Percentiles rank a stretch among this genome's conserved stretches.
Evolutionary conservation across 2,113 vertebrate species (phyloP).

Genomic region (Amphiprion percula): DNA sequence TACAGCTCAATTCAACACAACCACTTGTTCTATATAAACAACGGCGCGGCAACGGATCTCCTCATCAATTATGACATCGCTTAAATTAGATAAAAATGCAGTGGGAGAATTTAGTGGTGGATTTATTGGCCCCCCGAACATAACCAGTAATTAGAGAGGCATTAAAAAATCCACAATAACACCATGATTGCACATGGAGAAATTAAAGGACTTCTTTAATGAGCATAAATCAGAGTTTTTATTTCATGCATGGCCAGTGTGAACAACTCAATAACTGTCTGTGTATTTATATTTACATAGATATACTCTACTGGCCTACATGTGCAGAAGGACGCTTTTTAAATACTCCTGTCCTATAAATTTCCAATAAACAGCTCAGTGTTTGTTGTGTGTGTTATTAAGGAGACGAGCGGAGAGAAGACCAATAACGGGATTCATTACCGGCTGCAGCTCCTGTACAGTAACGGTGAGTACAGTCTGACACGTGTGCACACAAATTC

Average conservation of each 20-base stretch:
- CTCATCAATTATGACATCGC: slow-evolving; percentile 60
- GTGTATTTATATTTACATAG: not conserved
- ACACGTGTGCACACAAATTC: slow-evolving; percentile 14
- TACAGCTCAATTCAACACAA: slow-evolving; percentile 33
- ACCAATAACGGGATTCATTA: slow-evolving; percentile 98
- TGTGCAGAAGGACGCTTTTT: not conserved
- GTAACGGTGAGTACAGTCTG: slow-evolving; percentile 88
- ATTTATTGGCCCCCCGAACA: slow-evolving; percentile 63
- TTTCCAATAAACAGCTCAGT: slow-evolving; percentile 36
- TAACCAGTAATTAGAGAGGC: slow-evolving; percentile 62
- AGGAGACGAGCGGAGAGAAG: slow-evolving; percentile 96
- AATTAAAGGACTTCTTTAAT: slow-evolving; percentile 48
- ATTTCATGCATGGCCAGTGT: slow-evolving; percentile 27
- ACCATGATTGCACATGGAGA: slow-evolving; percentile 25
- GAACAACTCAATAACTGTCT: slow-evolving; percentile 25
- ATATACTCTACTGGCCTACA: not conserved
- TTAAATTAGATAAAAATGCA: slow-evolving; percentile 50
- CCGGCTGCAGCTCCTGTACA: slow-evolving; percentile 95
- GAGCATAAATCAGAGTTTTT: slow-evolving; percentile 50
- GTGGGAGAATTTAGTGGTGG: slow-evolving; percentile 26
- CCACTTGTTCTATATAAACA: slow-evolving; percentile 60
- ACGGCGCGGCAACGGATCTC: slow-evolving; percentile 18
- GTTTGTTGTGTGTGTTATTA: slow-evolving; percentile 55
- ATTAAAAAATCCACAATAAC: slow-evolving; percentile 72
- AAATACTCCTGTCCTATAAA: not conserved